A percentile compares a stretch with the other conserved stretches of the same genome.
Evolutionary conservation across 1,140 invertebrate genomes (phyloP).

Genomic region (Pachyrhynchus sulphureomaculatus): DNA sequence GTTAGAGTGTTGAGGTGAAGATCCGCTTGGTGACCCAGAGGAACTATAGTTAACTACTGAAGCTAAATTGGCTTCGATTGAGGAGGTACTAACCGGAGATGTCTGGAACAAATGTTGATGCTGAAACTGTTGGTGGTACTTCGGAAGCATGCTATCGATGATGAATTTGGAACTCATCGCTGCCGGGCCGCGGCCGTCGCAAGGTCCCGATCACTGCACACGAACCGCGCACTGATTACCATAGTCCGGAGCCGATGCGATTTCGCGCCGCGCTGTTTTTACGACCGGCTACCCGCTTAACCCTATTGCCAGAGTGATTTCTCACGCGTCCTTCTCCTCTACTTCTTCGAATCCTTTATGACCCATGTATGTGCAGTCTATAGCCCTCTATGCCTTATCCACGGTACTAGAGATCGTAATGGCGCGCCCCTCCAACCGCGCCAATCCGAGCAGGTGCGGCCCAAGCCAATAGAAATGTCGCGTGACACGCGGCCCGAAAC

Average conservation of each 20-base stretch:
- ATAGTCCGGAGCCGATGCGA: constrained; percentile 39
- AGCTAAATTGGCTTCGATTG: constrained; percentile 60
- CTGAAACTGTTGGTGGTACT: constrained; percentile 83
- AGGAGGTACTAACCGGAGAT: constrained; percentile 51
- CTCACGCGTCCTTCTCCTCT: constrained; percentile 66
- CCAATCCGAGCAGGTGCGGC: constrained; percentile 52
- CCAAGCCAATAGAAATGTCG: constrained; percentile 46
- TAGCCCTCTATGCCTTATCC: constrained; percentile 65
- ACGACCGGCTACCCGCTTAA: constrained; percentile 50
- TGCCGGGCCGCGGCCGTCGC: constrained; percentile 28
- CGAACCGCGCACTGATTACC: constrained; percentile 45
- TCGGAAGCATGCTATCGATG: constrained; percentile 95
- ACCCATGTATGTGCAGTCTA: constrained; percentile 67
- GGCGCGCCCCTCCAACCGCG: constrained; percentile 57
- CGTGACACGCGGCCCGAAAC: constrained; percentile 45
- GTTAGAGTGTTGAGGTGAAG: constrained; percentile 54
- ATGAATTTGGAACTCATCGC: constrained; percentile 95
- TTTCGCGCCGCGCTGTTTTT: constrained; percentile 34
- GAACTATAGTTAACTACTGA: constrained; percentile 49
- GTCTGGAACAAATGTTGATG: constrained; percentile 64
- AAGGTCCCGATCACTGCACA: constrained; percentile 44
- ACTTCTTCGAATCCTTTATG: constrained; percentile 68
- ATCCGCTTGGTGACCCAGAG: constrained; percentile 52
- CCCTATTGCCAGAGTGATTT: constrained; percentile 52
- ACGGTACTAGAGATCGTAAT: constrained; percentile 64